Evolutionary conservation across 2,888 invertebrate species (phyloP), one percentile per base, ranked within the genome.

Genomic region (Eupithecia centaureata): DNA sequence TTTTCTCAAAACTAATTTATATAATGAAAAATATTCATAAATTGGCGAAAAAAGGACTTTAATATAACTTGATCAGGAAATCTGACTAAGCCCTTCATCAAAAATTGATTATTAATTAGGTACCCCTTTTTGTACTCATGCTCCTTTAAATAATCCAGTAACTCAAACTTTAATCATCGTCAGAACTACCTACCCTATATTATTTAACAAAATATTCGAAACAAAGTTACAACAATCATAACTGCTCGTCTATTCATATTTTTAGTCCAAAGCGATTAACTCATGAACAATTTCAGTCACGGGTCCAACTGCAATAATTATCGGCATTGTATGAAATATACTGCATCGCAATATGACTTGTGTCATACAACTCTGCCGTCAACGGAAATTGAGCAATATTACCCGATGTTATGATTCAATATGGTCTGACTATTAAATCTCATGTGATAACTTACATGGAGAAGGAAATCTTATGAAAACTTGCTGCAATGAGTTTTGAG

Each of bases 281-380:
- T 82, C 79, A 80, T 79, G 82, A 83, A 81, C 85, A 83, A 87
- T 91, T 91, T 87, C 87, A 89, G 90, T 86, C 84, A 87, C 85
- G 86, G 85, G 85, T 75, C 74, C 82, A 77, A 80, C 80, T 84
- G 86, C 85, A 86, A 82, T 88, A 92, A 92, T 91, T 91, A 90
- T 90, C 84, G 84, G 84, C 86, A 91, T 91, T 91, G 92, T 90
- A 82, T 85, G 89, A 88, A 91, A 88, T 86, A 89, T 86, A 88
- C 84, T 82, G 85, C 84, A 81, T 82, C 35, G 81, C 85, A 88
- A 89, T 90, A 42, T 54, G 54, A 60, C n/a, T 33, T 22, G 38
- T 57, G 66, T 73, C 71, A 73, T 61, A 15, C 15, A 30, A 13
- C 22, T 0, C 15, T 42, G 3, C 10, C 12, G 18, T 28, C 52